Evolutionary conservation across 2,797 vertebrate genomes (phyloP).

Genomic region (Ptychobarbus kaznakovi): DNA sequence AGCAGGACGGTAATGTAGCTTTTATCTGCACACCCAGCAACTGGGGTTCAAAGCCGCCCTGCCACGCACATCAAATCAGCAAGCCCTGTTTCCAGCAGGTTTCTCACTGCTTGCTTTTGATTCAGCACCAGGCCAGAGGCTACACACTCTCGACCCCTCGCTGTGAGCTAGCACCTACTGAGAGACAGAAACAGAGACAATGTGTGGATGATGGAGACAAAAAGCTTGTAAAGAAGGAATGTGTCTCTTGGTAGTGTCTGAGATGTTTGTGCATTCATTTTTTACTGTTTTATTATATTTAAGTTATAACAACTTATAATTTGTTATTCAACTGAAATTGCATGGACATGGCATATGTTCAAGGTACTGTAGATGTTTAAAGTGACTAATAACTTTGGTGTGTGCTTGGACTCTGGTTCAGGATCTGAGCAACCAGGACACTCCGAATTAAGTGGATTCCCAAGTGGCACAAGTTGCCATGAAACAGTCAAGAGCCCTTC

Average conservation of each 20-base stretch:
- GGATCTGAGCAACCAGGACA: conserved; percentile 21
- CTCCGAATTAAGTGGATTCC: conserved; percentile 43
- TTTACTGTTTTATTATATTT: background rate
- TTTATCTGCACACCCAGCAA: conserved; percentile 59
- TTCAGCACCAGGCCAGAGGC: conserved; percentile 52
- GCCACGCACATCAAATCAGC: conserved; percentile 60
- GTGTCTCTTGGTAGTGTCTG: background rate
- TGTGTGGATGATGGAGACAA: conserved; percentile 10
- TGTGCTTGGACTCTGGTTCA: conserved; percentile 22
- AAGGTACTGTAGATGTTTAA: background rate
- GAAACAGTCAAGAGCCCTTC: conserved; percentile 53
- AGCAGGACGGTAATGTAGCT: conserved; percentile 60
- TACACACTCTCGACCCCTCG: conserved; percentile 43
- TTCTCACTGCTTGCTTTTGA: conserved; percentile 52
- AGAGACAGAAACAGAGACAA: conserved; percentile 39
- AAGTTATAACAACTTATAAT: background rate
- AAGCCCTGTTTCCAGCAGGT: conserved; percentile 49
- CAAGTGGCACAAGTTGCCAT: conserved; percentile 33
- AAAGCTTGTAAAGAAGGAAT: background rate
- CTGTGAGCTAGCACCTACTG: conserved; percentile 45
- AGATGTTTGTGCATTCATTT: background rate
- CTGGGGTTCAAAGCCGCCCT: conserved; percentile 58
- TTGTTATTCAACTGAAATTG: background rate
- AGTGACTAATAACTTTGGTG: conserved; percentile 17
- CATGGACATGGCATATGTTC: background rate